Evolutionary conservation across 1,140 invertebrate species (phyloP).

Genomic region (Drosophila tsacasi): DNA sequence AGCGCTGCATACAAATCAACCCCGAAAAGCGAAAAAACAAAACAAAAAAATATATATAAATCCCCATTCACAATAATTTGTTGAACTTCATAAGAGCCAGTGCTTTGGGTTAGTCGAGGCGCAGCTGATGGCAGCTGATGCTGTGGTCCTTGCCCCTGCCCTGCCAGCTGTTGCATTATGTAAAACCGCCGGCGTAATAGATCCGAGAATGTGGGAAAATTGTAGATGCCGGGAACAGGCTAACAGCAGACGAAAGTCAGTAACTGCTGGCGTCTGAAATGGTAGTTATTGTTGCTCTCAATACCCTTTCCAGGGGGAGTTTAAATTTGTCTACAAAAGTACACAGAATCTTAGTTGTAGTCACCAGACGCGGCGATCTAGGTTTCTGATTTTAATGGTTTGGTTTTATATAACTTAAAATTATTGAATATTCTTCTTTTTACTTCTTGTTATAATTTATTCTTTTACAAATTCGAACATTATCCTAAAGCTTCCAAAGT

Average conservation of each 20-base stretch:
- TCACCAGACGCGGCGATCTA: not conserved
- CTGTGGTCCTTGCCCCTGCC: conserved; percentile 22
- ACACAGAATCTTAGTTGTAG: not conserved
- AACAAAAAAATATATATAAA: conserved; percentile 22
- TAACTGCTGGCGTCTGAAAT: not conserved
- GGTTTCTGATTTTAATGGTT: rapidly evolving
- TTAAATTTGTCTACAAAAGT: rapidly evolving
- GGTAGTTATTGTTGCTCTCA: not conserved
- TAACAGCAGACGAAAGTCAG: conserved; percentile 20
- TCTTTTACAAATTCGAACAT: no score
- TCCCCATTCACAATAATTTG: conserved; percentile 80
- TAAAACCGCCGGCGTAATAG: conserved; percentile 40
- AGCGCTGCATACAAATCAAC: conserved; percentile 83
- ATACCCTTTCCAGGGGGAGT: not conserved
- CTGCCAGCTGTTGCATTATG: conserved; percentile 78
- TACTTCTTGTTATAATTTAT: not conserved
- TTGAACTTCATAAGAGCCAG: conserved; percentile 75
- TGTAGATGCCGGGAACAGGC: conserved; percentile 39
- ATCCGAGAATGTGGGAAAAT: conserved; percentile 46
- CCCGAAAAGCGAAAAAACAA: conserved; percentile 55
- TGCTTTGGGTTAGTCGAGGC: conserved; percentile 21
- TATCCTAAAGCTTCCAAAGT: not conserved
- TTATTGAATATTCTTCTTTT: no score
- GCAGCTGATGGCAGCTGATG: conserved; percentile 4
- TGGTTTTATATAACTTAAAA: not conserved